phyloP scores from a whole-genome alignment of 2,797 vertebrate genomes.

The Sitta carolinensis region DNA sequence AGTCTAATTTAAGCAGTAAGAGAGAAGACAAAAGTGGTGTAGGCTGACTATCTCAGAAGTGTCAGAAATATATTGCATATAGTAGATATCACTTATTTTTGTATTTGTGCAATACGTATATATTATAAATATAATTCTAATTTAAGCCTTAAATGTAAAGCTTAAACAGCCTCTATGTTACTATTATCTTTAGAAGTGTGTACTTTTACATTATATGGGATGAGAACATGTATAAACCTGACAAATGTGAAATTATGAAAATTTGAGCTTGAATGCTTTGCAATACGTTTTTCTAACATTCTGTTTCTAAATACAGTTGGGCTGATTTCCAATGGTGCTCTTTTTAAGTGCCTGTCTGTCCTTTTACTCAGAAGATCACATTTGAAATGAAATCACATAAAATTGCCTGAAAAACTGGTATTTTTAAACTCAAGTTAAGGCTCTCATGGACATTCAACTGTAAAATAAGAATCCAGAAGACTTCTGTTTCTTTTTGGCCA shows the following conservation, averaged over 20 bases:
- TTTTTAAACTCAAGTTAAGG: background rate
- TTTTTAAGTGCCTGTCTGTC: background rate
- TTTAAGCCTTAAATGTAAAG: background rate
- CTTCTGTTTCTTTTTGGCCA: background rate
- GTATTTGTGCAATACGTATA: background rate
- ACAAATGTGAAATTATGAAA: background rate
- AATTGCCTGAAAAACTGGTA: background rate
- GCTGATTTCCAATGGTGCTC: background rate
- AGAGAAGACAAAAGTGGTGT: background rate
- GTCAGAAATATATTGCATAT: background rate
- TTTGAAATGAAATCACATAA: background rate
- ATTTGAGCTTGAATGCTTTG: background rate
- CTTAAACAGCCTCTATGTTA: background rate
- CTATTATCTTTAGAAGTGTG: background rate
- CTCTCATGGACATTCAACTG: background rate
- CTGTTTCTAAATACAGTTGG: background rate
- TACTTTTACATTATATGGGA: background rate
- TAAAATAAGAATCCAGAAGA: background rate
- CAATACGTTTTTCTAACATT: background rate
- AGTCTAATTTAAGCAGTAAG: background rate
- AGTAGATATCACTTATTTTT: background rate
- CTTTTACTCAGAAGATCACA: background rate
- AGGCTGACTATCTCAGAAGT: background rate
- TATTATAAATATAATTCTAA: background rate
- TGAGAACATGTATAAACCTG: background rate